A percentile compares a stretch with the other conserved stretches of the same genome.
phyloP scores from a whole-genome alignment of 2,888 invertebrate genomes.

The Hirtodrosophila confusa region DNA sequence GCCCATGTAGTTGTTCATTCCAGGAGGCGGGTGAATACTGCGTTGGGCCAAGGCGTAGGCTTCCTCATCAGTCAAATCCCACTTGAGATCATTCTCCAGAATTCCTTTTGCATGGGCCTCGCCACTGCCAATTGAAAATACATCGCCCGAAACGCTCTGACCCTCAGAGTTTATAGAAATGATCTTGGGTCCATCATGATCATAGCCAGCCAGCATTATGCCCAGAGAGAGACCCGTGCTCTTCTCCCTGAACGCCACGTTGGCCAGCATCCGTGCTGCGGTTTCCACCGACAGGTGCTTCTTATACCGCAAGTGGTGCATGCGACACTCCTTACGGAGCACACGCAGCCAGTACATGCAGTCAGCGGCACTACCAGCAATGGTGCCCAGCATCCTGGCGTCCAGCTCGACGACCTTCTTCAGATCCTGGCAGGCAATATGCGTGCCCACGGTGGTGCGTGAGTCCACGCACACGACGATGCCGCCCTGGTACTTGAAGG shows the following conservation, averaged over 20 bases:
- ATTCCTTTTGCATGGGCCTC: slow-evolving; percentile 98
- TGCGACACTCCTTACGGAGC: slow-evolving; percentile 95
- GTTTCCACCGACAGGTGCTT: slow-evolving; percentile 98
- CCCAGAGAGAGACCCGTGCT: slow-evolving; percentile 97
- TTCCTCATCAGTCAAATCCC: slow-evolving; percentile 94
- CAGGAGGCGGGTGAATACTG: slow-evolving; percentile 98
- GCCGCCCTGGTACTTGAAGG: slow-evolving; percentile 96
- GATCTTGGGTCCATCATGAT: slow-evolving; percentile 95
- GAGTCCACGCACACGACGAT: slow-evolving; percentile 98
- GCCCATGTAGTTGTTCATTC: slow-evolving; percentile 97
- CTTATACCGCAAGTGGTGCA: slow-evolving; percentile 96
- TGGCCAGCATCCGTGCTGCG: slow-evolving; percentile 97
- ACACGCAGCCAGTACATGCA: slow-evolving; percentile 99
- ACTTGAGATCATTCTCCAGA: slow-evolving; percentile 93
- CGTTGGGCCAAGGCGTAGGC: slow-evolving; percentile 96
- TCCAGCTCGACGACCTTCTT: slow-evolving; percentile 99
- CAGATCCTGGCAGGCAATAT: slow-evolving; percentile 96
- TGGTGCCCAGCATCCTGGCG: slow-evolving; percentile 95
- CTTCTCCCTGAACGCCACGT: slow-evolving; percentile 98
- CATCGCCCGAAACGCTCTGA: slow-evolving; percentile 93
- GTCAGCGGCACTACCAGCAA: slow-evolving; percentile 99
- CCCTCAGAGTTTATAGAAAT: slow-evolving; percentile 99
- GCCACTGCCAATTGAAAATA: slow-evolving; percentile 98
- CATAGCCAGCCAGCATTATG: slow-evolving; percentile 97
- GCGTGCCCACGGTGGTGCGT: slow-evolving; percentile 96